Evolutionary conservation across 2,888 invertebrate genomes (phyloP), one percentile per base, ranked within the genome.

Genomic region (Nysson spinosus): DNA sequence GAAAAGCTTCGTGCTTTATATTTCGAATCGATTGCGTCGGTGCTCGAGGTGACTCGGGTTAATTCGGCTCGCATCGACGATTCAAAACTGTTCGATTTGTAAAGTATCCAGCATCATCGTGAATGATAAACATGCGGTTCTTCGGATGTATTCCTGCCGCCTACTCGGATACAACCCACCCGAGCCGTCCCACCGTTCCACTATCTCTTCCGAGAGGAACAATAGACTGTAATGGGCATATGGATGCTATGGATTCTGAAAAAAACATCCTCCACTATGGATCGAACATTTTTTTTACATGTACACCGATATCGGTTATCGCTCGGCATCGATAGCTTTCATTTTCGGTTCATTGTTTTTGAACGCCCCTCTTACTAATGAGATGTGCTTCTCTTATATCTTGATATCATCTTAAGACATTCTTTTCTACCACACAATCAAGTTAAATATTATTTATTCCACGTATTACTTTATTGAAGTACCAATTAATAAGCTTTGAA

Each of bases 61-160:
- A 69, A 78, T 78, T 80, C 80, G 77, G 72, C 60, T 56, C 50
- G 43, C 54, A 58, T 71, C 77, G 77, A 56, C 37, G 56, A 68
- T 75, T 75, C 77, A 77, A 75, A 75, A 67, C 63, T 73, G 68
- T 66, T 75, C 76, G 76, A 76, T 73, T 72, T 44, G 49, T 20
- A 55, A 67, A 76, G 43, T 65, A 71, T 60, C 60, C 68, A 12
- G n/a, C n/a, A n/a, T n/a, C 26, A 56, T 51, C 39, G 44, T n/a
- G 47, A 40, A 39, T 34, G 30, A 64, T 64, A 66, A 71, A 71
- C 62, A 44, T 24, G 51, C 24, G 46, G 32, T 46, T 40, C 14
- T 14, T 47, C 26, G 7, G 9, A 24, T 12, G 12, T 7, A 7
- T 24, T 40, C 47, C 11, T 16, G 11, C 26, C 20, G 1, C 34